phyloP scores from a whole-genome alignment of 1,140 invertebrate genomes.

The Hypothenemus hampei region DNA sequence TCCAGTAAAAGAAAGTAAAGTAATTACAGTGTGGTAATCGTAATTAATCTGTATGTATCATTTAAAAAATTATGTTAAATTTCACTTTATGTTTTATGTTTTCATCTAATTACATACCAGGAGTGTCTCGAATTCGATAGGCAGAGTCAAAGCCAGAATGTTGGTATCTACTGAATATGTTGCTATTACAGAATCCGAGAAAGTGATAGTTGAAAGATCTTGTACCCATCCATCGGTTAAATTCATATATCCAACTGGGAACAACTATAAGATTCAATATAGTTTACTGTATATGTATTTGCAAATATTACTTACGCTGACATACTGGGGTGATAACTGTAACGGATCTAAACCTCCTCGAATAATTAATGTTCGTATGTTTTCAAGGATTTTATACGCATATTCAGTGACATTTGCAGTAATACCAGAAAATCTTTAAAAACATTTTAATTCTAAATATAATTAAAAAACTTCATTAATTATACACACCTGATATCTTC shows the following conservation, averaged over 20 bases:
- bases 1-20: conserved; percentile 14
- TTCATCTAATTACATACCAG: conserved; percentile 10
- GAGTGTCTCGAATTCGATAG: conserved; percentile 22
- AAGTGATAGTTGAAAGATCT: conserved; percentile 22
- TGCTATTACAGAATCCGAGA: conserved; percentile 6
- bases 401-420: conserved; percentile 17
- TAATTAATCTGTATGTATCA: conserved; percentile 21
- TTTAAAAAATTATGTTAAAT: background rate
- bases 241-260: background rate
- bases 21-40: conserved; percentile 17
- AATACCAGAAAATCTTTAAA: conserved; percentile 6
- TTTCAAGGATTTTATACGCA: conserved; percentile 9
- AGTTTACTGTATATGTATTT: background rate
- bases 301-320: conserved; percentile 12
- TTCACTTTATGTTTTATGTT: too few relatives aligned
- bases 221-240: conserved; percentile 24
- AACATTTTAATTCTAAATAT: too few relatives aligned
- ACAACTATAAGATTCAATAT: background rate
- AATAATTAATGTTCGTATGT: conserved; percentile 7
- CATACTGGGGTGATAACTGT: conserved; percentile 5
- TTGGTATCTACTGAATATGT: conserved; percentile 14
- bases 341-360: conserved; percentile 17
- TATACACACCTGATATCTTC: too few relatives aligned
- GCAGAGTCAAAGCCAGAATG: conserved; percentile 10
- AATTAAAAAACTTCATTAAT: too few relatives aligned